Base-by-base conservation (phyloP, 2,797 vertebrate species). In the Lacerta bilineata region DNA sequence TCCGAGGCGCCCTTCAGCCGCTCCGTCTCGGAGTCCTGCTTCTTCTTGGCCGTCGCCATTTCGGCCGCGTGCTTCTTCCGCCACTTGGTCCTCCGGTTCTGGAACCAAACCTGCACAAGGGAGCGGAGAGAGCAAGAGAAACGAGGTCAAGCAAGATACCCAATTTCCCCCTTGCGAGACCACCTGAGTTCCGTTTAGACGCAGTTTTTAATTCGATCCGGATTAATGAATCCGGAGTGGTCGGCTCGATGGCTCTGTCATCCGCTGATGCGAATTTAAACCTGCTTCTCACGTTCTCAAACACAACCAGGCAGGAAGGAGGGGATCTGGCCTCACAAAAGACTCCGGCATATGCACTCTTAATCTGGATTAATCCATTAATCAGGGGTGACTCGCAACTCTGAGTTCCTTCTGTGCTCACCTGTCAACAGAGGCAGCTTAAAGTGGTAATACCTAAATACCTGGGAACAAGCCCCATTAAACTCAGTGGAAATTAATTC, bases 21-120 rank as follows among this genome's bases (percentile, higher is more conserved):
- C 95, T 99, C 98, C 0, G 98, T 98, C 96, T 98, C 98, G 3
- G 98, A 98, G 97, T 99, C 99, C 96, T 99, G 99, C 93, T 99
- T 99, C 96, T 99, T 99, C 95, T 99, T 99, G 3, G 99, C 99
- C 0, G 98, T 98, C 27, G 99, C 99, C 99, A 99, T 99, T 94
- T 99, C 99, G 13, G 99, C 99, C 3, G 99, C 99, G 88, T 99
- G 98, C 80, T 98, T 98, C 95, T 99, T 99, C 95, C 98, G 95
- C 99, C 98, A 99, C 93, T 99, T 99, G 39, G 98, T 99, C 91
- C 99, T 95, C n/a, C 98, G 96, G 97, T 99, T 99, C 97, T 99
- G 99, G 95, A 99, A 99, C 99, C 99, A 99, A 25, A 99, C 98
- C 98, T 99, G 94, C 0, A 50, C 87, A 72, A 9, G 3, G 15